These are phyloP conservation scores for Gortyna flavago DNA, from an alignment of 2,888 invertebrate genomes.

Conservation along the genomic window DNA sequence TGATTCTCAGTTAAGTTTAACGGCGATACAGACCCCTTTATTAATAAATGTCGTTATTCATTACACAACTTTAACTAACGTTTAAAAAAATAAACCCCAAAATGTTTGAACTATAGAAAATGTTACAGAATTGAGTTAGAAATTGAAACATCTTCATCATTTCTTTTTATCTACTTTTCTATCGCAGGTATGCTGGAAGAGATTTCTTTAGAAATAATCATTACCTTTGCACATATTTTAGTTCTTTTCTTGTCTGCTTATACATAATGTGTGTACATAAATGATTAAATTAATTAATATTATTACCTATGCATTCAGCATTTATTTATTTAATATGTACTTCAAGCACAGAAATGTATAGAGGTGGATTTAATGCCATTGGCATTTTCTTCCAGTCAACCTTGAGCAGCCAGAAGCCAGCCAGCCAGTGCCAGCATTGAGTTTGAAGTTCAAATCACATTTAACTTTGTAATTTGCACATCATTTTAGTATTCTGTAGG, in stretches of 20 bases:
- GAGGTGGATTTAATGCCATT: too few relatives aligned
- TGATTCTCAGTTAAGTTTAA: not conserved
- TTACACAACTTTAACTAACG: too few relatives aligned
- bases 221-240: not conserved
- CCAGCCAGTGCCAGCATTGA: not conserved
- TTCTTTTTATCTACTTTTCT: not conserved
- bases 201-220: not conserved
- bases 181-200: not conserved
- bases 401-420: not conserved
- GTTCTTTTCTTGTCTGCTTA: not conserved
- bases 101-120: too few relatives aligned
- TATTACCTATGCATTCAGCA: not conserved
- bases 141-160: not conserved
- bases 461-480: conserved; percentile 29
- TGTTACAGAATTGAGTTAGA: not conserved
- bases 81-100: too few relatives aligned
- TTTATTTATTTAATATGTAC: too few relatives aligned
- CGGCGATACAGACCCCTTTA: too few relatives aligned
- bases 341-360: too few relatives aligned
- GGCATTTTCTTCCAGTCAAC: not conserved
- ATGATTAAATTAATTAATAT: not conserved
- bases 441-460: conserved; percentile 5
- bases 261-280: not conserved
- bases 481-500: conserved; percentile 46
- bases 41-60: too few relatives aligned